These are phyloP conservation scores for Camelus bactrianus DNA, from an alignment of 2,113 vertebrate genomes.

Conservation along the genomic window DNA sequence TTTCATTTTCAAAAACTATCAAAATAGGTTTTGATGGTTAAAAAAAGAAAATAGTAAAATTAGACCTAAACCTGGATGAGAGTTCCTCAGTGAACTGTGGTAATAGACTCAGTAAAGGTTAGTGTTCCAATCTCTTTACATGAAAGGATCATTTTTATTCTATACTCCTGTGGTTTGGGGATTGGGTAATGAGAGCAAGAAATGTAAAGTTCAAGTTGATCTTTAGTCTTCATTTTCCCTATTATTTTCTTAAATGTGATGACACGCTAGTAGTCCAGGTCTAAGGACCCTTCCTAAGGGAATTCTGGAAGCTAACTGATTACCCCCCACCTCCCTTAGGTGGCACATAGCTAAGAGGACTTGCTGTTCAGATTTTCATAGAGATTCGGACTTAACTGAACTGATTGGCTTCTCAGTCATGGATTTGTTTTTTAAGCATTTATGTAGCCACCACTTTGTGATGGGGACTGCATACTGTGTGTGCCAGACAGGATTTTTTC, in stretches of 20 bases:
- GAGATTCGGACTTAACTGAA: background rate
- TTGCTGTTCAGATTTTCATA: background rate
- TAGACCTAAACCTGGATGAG: background rate
- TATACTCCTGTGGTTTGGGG: constrained; percentile 30
- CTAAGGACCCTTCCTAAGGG: background rate
- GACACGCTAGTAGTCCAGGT: background rate
- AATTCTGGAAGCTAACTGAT: background rate
- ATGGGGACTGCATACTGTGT: too few relatives aligned
- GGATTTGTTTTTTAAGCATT: background rate
- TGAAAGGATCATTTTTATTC: constrained; percentile 42
- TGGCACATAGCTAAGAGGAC: too few relatives aligned
- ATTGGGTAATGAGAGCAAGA: constrained; percentile 20
- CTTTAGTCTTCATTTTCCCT: constrained; percentile 24
- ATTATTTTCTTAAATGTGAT: constrained; percentile 16
- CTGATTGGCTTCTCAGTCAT: constrained; percentile 19
- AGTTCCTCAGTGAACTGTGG: background rate
- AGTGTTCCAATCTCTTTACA: background rate
- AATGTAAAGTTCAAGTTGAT: constrained; percentile 31
- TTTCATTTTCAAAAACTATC: constrained; percentile 57
- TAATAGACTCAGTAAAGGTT: background rate
- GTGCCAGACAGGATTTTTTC: background rate
- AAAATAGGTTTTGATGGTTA: background rate
- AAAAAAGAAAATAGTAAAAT: background rate
- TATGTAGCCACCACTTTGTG: background rate
- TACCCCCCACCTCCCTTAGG: background rate